These are phyloP conservation scores for Drosophila paramelanica DNA, from an alignment of 2,888 invertebrate genomes.

Conservation along the genomic window DNA sequence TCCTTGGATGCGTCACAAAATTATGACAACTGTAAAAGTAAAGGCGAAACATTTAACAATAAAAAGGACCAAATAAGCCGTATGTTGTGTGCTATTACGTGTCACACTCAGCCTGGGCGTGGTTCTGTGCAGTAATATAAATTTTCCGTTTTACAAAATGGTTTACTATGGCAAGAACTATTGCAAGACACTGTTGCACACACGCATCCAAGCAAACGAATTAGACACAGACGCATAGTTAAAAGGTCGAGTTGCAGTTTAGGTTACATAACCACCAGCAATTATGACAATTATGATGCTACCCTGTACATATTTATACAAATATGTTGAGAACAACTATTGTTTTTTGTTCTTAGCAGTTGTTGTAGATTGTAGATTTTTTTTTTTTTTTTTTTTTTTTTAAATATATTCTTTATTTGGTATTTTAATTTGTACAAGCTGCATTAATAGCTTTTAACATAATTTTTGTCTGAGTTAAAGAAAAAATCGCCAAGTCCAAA, in stretches of 20 bases:
- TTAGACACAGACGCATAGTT: slow-evolving; percentile 8
- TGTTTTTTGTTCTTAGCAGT: slow-evolving; percentile 13
- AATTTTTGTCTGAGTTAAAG: too few species aligned
- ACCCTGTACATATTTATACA: slow-evolving; percentile 7
- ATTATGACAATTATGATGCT: slow-evolving; percentile 71
- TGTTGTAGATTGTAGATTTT: too few species aligned
- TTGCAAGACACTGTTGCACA: slow-evolving; percentile 15
- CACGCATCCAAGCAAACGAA: slow-evolving; percentile 21
- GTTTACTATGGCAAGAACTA: slow-evolving; percentile 1
- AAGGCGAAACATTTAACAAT: slow-evolving; percentile 25
- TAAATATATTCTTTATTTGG: too few species aligned
- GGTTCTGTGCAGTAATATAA: slow-evolving; percentile 17
- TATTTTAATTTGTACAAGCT: too few species aligned
- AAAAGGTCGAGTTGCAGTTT: slow-evolving; percentile 48
- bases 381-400: too few species aligned
- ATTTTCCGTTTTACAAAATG: slow-evolving; percentile 9
- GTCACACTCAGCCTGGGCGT: neutral
- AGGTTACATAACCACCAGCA: slow-evolving; percentile 64
- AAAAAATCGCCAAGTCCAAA: too few species aligned
- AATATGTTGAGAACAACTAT: slow-evolving; percentile 12
- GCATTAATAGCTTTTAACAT: too few species aligned
- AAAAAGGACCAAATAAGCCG: slow-evolving; percentile 38
- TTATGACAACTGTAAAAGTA: neutral
- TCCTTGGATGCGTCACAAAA: neutral
- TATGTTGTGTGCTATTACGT: slow-evolving; percentile 21